Percentiles rank a stretch among this genome's conserved stretches.
Conservation (phyloP, 2,113 vertebrate genomes). For the Mixornis gularis region DNA sequence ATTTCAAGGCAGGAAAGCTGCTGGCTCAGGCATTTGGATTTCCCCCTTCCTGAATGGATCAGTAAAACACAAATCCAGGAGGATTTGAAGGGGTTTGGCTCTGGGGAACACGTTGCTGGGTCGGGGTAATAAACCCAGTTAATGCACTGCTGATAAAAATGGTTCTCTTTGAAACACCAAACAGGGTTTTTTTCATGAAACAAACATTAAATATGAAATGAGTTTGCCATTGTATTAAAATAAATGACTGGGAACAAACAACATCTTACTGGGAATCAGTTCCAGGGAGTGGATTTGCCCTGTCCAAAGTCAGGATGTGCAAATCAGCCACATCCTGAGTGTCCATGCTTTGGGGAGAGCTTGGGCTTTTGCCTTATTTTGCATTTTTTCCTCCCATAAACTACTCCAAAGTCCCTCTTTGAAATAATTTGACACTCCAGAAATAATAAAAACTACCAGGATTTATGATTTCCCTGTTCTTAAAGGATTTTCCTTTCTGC, state of each 20-base stretch:
- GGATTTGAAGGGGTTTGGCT: neutral
- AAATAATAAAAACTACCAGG: neutral
- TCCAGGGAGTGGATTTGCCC: neutral
- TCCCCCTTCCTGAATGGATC: neutral
- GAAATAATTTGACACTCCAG: neutral
- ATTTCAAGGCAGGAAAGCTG: neutral
- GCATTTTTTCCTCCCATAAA: neutral
- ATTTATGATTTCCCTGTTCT: neutral
- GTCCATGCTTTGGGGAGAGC: neutral
- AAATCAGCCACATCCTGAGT: neutral
- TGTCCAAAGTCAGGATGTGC: neutral
- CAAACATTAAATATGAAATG: neutral
- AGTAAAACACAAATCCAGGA: neutral
- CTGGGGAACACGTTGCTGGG: fast-evolving
- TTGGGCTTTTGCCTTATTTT: neutral
- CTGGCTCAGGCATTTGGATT: neutral
- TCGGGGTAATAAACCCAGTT: neutral
- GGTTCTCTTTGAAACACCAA: neutral
- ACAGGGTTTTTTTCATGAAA: neutral
- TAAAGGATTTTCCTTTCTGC: neutral
- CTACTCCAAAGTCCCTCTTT: neutral
- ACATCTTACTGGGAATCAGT: neutral
- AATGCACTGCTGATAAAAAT: neutral
- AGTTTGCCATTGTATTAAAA: neutral
- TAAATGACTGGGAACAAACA: neutral